These are phyloP conservation scores for Poeciliopsis infans DNA, from an alignment of 2,797 vertebrate genomes.

Conservation along the genomic window DNA sequence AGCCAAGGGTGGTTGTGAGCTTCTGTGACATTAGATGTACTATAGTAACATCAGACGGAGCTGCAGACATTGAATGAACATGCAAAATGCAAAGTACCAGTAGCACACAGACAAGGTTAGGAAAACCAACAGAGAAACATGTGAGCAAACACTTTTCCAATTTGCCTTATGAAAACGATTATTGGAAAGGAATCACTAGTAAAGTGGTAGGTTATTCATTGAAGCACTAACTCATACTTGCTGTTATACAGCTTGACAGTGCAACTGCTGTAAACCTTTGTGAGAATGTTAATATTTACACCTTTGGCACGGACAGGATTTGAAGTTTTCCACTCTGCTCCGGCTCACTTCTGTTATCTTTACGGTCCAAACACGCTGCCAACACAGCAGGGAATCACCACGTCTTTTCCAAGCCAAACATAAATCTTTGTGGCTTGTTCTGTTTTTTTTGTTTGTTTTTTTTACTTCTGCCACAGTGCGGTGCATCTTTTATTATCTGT, in stretches of 20 bases:
- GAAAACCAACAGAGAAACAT: neutral
- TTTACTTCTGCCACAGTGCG: constrained; percentile 10
- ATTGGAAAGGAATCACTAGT: constrained; percentile 37
- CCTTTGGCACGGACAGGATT: constrained; percentile 47
- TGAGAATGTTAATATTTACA: constrained; percentile 78
- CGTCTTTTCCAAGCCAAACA: constrained; percentile 7
- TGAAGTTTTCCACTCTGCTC: constrained; percentile 66
- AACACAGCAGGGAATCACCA: constrained; percentile 14
- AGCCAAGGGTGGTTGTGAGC: constrained; percentile 38
- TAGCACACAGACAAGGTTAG: neutral
- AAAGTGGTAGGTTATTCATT: constrained; percentile 25
- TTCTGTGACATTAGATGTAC: constrained; percentile 50
- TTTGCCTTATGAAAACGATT: neutral
- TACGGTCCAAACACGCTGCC: constrained; percentile 19
- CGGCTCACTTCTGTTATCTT: constrained; percentile 35
- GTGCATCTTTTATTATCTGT: neutral
- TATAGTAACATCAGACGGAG: constrained; percentile 15
- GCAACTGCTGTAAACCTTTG: constrained; percentile 53
- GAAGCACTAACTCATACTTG: constrained; percentile 63
- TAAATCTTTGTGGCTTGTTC: neutral
- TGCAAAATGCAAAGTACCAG: neutral
- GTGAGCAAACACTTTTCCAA: constrained; percentile 3
- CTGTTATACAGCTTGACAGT: constrained; percentile 67
- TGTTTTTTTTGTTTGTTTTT: neutral
- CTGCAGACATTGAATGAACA: neutral